Percentiles rank a stretch among this genome's conserved stretches.
Evolutionary conservation across 1,140 invertebrate species (phyloP).

Genomic region (Zaprionus ornatus): DNA sequence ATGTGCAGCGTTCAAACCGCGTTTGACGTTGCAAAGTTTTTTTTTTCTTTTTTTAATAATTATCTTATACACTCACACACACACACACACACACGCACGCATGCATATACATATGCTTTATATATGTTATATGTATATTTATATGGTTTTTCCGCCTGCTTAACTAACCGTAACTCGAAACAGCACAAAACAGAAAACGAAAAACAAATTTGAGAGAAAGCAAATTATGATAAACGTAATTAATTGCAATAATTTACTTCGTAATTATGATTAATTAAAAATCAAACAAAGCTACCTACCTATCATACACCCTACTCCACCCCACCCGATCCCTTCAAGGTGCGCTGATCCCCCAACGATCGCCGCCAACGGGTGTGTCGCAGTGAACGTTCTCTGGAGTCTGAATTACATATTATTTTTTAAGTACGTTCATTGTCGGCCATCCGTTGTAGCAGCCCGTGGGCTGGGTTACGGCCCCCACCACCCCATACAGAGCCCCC

Average conservation of each 20-base stretch:
- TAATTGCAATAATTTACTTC: conserved; percentile 55
- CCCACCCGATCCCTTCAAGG: not conserved
- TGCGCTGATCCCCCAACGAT: not conserved
- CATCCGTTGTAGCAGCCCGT: not conserved
- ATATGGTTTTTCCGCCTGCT: conserved; percentile 27
- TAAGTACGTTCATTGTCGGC: conserved; percentile 65
- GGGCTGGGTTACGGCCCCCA: conserved; percentile 14
- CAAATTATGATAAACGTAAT: conserved; percentile 39
- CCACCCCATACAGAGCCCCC: not conserved
- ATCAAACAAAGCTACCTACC: not conserved
- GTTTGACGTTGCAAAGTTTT: conserved; percentile 66
- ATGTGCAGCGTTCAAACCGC: conserved; percentile 56
- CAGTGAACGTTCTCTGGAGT: conserved; percentile 73
- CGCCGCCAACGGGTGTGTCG: not conserved
- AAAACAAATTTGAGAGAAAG: conserved; percentile 21
- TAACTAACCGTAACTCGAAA: conserved; percentile 35
- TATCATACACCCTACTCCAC: not conserved
- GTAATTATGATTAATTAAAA: conserved; percentile 22
- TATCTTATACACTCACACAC: conserved; percentile 31
- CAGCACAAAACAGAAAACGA: conserved; percentile 6
- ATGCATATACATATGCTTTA: not conserved
- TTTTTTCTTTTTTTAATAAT: conserved; percentile 52
- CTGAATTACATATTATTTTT: conserved; percentile 83
- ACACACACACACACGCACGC: not conserved
- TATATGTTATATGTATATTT: conserved; percentile 5